These are phyloP conservation scores for Drosophila melanica DNA, from an alignment of 1,140 invertebrate species.

Conservation along the genomic window DNA sequence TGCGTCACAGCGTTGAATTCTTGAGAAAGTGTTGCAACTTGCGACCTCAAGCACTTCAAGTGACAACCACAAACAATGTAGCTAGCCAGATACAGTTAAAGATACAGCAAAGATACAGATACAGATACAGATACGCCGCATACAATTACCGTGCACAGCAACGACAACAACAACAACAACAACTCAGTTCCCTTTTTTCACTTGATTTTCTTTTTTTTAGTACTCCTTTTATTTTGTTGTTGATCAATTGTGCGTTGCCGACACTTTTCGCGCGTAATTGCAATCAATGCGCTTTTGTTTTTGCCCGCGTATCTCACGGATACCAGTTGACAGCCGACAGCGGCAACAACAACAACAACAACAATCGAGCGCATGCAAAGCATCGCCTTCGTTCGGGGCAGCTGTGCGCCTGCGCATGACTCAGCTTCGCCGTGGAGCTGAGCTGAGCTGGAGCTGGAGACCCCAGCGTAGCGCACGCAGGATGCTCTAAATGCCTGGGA, in stretches of 20 bases:
- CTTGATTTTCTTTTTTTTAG: conserved; percentile 16
- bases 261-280: conserved; percentile 65
- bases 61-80: conserved; percentile 66
- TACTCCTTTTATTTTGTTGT: conserved; percentile 15
- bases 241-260: conserved; percentile 53
- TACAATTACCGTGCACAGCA: conserved; percentile 34
- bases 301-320: conserved; percentile 47
- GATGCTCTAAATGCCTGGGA: conserved; percentile 59
- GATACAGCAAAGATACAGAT: conserved; percentile 3
- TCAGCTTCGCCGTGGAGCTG: conserved; percentile 5
- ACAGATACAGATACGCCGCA: conserved; percentile 9
- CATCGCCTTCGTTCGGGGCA: conserved; percentile 17
- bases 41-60: conserved; percentile 68
- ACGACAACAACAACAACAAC: conserved; percentile 32
- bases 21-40: conserved; percentile 75
- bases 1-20: conserved; percentile 58
- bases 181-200: conserved; percentile 43
- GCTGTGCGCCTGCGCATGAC: conserved; percentile 37
- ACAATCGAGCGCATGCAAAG: conserved; percentile 34
- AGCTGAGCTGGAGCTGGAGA: background rate
- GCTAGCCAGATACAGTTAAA: conserved; percentile 12
- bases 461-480: conserved; percentile 41
- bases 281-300: conserved; percentile 52
- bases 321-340: conserved; percentile 32
- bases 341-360: conserved; percentile 7